A percentile compares a stretch with the other conserved stretches of the same genome.
Evolutionary conservation across 1,140 invertebrate species (phyloP).

Genomic region (Brachionus rubens): DNA sequence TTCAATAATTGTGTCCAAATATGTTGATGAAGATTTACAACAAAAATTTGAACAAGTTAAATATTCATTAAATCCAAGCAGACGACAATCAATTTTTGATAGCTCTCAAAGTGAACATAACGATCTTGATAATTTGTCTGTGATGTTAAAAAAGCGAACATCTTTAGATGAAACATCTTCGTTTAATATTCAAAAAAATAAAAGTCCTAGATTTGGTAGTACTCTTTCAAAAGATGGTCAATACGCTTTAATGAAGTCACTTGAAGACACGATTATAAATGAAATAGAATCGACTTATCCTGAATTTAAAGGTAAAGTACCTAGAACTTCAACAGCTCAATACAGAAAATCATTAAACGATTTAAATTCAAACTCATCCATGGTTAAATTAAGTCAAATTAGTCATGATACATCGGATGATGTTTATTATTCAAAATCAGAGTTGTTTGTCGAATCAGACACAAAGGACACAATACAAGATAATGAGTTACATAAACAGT

Average conservation of each 20-base stretch:
- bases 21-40: constrained; percentile 8
- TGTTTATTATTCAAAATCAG: constrained; percentile 12
- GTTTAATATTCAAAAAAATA: not conserved
- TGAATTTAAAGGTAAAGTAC: not conserved
- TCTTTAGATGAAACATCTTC: not conserved
- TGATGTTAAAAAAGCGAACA: no score
- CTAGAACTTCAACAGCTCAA: constrained; percentile 29
- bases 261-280: constrained; percentile 31
- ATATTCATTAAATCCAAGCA: constrained; percentile 8
- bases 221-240: constrained; percentile 14
- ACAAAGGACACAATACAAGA: not conserved
- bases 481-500: not conserved
- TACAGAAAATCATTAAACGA: not conserved
- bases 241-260: constrained; percentile 23
- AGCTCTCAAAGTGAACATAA: not conserved
- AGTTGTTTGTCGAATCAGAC: constrained; percentile 7
- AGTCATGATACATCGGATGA: not conserved
- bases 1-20: constrained; percentile 16
- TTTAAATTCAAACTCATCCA: not conserved
- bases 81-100: not conserved
- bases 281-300: constrained; percentile 25
- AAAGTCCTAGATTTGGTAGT: constrained; percentile 29
- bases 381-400: not conserved
- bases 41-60: constrained; percentile 17
- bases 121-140: no score